Evolutionary conservation across 92 coral and sea anemone species (phyloP).

Genomic region (Diadumene lineata): DNA sequence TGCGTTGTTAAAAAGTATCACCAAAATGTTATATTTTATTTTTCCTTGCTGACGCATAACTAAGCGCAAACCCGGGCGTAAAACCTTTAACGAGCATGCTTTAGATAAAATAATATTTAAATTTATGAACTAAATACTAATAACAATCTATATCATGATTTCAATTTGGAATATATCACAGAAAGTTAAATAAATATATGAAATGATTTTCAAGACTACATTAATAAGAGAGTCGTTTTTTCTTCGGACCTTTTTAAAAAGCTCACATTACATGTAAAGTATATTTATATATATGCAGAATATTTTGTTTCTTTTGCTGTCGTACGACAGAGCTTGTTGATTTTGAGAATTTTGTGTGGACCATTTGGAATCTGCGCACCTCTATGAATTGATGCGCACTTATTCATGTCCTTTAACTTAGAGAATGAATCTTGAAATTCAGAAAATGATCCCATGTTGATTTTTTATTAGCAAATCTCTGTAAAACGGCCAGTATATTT

Average conservation of each 20-base stretch:
- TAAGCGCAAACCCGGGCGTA: too few relatives aligned
- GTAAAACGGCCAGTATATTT: too few relatives aligned
- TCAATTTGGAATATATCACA: slow-evolving; percentile 3
- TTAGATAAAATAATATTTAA: not conserved
- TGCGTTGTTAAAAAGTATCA: not conserved
- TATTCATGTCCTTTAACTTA: too few relatives aligned
- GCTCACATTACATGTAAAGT: slow-evolving; percentile 32
- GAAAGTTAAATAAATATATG: slow-evolving; percentile 37
- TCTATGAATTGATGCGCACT: slow-evolving; percentile 35
- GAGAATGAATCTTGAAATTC: too few relatives aligned
- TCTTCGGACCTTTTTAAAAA: slow-evolving; percentile 24
- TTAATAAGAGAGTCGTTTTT: slow-evolving; percentile 15
- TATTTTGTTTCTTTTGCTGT: slow-evolving; percentile 9
- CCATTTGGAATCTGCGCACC: slow-evolving; percentile 17
- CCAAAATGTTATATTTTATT: too few relatives aligned
- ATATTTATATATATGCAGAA: slow-evolving; percentile 21
- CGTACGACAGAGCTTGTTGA: not conserved
- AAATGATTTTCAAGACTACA: slow-evolving; percentile 30
- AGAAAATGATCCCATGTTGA: too few relatives aligned
- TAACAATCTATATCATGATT: not conserved
- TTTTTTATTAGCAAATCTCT: too few relatives aligned
- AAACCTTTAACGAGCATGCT: not conserved
- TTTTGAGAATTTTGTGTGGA: not conserved
- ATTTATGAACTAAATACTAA: not conserved
- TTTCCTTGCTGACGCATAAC: too few relatives aligned